Evolutionary conservation across 1,140 invertebrate genomes (phyloP).

Genomic region (Grapholita molesta): DNA sequence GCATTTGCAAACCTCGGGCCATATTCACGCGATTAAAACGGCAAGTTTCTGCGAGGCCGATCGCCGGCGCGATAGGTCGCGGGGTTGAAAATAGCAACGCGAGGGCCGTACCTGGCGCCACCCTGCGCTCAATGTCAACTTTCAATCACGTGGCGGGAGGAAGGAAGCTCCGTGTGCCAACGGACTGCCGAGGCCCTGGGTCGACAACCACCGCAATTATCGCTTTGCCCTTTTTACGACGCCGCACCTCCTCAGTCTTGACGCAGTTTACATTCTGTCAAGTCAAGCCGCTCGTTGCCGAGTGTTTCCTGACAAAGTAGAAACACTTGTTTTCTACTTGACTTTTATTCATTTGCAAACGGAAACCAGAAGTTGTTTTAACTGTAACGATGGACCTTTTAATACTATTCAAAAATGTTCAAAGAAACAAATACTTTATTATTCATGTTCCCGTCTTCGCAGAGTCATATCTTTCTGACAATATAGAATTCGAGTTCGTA

Average conservation of each 20-base stretch:
- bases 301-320: slow-evolving; percentile 31
- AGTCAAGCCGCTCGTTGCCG: slow-evolving; percentile 38
- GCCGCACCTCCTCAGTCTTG: slow-evolving; percentile 31
- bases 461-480: too few relatives aligned
- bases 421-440: not conserved
- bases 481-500: not conserved
- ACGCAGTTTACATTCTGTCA: slow-evolving; percentile 44
- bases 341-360: slow-evolving; percentile 28
- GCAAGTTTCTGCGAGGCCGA: slow-evolving; percentile 65
- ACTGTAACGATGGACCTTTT: not conserved
- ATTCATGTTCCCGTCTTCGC: not conserved
- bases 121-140: slow-evolving; percentile 70
- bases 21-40: slow-evolving; percentile 63
- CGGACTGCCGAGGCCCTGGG: slow-evolving; percentile 20
- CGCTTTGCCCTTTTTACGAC: slow-evolving; percentile 46
- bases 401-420: not conserved
- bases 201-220: slow-evolving; percentile 45
- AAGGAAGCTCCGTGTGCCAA: slow-evolving; percentile 44
- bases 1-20: slow-evolving; percentile 54
- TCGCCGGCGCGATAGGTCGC: slow-evolving; percentile 65
- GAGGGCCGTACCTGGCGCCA: slow-evolving; percentile 68
- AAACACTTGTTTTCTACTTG: slow-evolving; percentile 26
- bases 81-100: slow-evolving; percentile 65
- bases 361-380: not conserved
- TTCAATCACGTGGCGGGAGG: slow-evolving; percentile 63